Base-by-base conservation (phyloP, 2,888 invertebrate species). In the Stenchaetothrips biformis region DNA sequence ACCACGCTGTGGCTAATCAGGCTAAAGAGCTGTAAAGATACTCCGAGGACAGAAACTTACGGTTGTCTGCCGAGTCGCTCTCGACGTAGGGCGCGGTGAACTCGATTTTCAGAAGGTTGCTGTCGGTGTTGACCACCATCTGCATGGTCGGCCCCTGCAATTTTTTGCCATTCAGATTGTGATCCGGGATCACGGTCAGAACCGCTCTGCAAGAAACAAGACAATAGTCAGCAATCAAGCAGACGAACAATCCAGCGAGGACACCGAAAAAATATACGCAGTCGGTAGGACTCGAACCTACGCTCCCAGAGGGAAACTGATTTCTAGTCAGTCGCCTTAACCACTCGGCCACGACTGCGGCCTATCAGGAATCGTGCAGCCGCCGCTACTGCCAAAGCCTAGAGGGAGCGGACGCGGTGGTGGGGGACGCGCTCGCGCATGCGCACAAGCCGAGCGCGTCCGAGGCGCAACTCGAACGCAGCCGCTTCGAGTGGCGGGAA, bases 291-390 rank as follows among this genome's bases (percentile, higher is more conserved):
- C 67, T 74, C 67, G 67, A 74, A 74, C 67, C 67, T 74, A 74
- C 67, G 67, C 67, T 74, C 67, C 67, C 67, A 74, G 25, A 74
- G 67, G 67, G 67, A 74, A 74, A 74, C 67, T 74, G 67, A 74
- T 74, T 74, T 74, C 67, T 74, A 74, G 67, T 74, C 67, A 74
- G 67, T 74, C 67, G 67, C 67, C 67, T 74, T 74, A 74, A 74
- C 67, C 67, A 74, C 67, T 74, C 67, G 67, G 67, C 67, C 67
- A 74, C 67, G 67, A 74, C 67, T 74, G 67, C 67, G 21, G 67
- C 67, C 25, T 25, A 25, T 8, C 11, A 0, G 11, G 37, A n/a
- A n/a, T n/a, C 37, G 37, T 1, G 37, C 2, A 1, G 4, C 37
- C 37, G 37, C 37, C 37, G 37, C 37, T 37, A 74, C 6, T 25